Conservation (phyloP, 2,113 vertebrate species). For the Hippocampus zosterae region DNA sequence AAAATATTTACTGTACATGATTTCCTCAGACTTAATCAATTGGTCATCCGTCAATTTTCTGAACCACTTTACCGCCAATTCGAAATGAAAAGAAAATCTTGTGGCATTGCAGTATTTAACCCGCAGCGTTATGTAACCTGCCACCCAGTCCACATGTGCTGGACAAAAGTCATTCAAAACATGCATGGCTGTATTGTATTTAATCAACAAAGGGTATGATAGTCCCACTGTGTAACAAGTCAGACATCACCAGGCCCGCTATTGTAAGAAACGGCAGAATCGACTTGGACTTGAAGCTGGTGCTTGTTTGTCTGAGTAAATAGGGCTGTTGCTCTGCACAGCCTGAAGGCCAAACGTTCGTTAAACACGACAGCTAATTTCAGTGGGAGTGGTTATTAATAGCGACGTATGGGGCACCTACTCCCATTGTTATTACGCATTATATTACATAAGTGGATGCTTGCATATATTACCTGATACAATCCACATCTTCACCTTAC, state of each 20-base stretch:
- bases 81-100: too few species aligned
- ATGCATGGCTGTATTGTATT: neutral
- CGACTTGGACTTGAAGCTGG: constrained; percentile 29
- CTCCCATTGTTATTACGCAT: constrained; percentile 11
- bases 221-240: neutral
- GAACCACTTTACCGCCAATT: too few species aligned
- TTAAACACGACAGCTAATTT: constrained; percentile 47
- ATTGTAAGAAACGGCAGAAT: constrained; percentile 8
- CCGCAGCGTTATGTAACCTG: neutral
- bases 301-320: constrained; percentile 35
- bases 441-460: constrained; percentile 9
- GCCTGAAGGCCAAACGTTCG: constrained; percentile 39
- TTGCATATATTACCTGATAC: neutral
- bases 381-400: constrained; percentile 55
- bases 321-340: constrained; percentile 41
- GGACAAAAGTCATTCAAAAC: neutral
- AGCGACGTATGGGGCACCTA: constrained; percentile 31
- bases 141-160: neutral
- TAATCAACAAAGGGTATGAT: neutral
- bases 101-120: neutral
- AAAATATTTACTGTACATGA: too few species aligned
- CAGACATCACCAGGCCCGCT: constrained; percentile 1
- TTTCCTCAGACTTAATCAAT: too few species aligned
- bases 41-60: too few species aligned
- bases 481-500: neutral